phyloP scores from a whole-genome alignment of 2,113 vertebrate species.

The Oreocharis arfaki region DNA sequence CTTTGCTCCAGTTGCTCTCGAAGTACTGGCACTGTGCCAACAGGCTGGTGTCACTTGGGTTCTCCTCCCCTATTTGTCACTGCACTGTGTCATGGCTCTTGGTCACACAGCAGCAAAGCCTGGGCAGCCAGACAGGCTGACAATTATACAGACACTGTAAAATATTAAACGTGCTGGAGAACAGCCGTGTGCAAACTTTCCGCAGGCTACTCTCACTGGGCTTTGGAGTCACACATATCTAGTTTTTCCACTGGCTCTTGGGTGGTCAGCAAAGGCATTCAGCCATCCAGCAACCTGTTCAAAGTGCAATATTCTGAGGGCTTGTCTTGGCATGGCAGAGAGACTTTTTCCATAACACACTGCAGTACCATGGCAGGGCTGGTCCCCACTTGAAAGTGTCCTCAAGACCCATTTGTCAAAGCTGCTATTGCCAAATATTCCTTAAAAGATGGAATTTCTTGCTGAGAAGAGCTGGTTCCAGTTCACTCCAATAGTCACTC shows the following conservation, averaged over 20 bases:
- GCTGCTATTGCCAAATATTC: background rate
- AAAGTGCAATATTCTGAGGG: background rate
- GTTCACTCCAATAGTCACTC: background rate
- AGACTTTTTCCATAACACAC: background rate
- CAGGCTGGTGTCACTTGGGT: background rate
- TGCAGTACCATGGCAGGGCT: background rate
- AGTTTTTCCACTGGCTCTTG: background rate
- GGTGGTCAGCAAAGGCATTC: background rate
- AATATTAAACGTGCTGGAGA: background rate
- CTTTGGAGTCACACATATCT: background rate
- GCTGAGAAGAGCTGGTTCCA: background rate
- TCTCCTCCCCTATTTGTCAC: background rate
- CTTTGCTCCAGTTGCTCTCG: background rate
- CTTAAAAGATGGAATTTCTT: background rate
- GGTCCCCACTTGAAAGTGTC: background rate
- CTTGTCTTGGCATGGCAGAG: background rate
- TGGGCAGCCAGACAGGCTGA: background rate
- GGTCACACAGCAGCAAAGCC: background rate
- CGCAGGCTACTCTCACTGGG: background rate
- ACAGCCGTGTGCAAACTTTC: background rate
- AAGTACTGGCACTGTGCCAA: background rate
- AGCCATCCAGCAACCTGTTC: background rate
- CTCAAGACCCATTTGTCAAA: background rate
- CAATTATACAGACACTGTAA: background rate
- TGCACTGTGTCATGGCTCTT: background rate